Evolutionary conservation across 2,113 vertebrate genomes (phyloP).

Genomic region (Eonycteris spelaea): DNA sequence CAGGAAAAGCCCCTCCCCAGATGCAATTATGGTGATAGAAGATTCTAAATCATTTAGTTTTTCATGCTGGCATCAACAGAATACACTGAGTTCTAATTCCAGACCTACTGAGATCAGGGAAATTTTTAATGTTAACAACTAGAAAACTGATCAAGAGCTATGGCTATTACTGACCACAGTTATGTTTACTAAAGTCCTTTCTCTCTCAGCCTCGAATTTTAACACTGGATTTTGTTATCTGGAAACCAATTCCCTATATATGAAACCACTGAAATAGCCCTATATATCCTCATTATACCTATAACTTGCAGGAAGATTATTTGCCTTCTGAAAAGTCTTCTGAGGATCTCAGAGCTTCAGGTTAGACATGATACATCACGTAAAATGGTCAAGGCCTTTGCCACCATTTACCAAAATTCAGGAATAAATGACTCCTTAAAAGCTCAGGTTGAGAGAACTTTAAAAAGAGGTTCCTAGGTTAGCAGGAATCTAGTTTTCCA

Average conservation of each 20-base stretch:
- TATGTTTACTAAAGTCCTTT: background rate
- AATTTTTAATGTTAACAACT: background rate
- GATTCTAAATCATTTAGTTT: constrained; percentile 5
- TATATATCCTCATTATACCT: background rate
- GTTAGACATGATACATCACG: background rate
- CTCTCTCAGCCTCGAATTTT: background rate
- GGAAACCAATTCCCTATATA: constrained; percentile 22
- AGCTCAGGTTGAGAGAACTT: background rate
- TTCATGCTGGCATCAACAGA: background rate
- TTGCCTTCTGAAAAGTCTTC: constrained; percentile 29
- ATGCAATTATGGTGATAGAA: background rate
- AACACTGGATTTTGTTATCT: background rate
- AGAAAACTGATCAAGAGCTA: background rate
- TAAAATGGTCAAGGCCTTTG: background rate
- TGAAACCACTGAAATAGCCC: background rate
- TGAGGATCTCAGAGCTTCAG: background rate
- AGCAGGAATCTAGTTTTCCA: background rate
- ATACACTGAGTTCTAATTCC: background rate
- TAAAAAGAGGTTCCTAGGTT: background rate
- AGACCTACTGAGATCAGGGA: background rate
- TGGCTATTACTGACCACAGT: background rate
- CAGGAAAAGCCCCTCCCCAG: background rate
- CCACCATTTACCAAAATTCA: background rate
- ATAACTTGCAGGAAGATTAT: background rate
- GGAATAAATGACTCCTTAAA: background rate